These are phyloP conservation scores for Lasiurus cinereus DNA, from an alignment of 2,113 vertebrate genomes.

Conservation along the genomic window DNA sequence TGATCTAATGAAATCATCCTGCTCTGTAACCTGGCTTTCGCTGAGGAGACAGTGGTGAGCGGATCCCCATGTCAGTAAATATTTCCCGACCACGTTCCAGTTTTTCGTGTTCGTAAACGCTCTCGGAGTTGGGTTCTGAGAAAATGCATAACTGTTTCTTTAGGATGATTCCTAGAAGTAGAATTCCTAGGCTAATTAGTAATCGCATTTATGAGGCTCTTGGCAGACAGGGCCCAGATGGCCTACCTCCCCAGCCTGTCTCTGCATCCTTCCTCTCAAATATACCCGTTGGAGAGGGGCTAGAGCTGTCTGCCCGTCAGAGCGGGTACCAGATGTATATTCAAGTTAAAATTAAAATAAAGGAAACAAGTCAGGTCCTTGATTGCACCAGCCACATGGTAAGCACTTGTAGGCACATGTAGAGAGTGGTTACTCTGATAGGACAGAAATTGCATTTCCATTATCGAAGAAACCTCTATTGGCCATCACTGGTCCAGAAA, in stretches of 20 bases:
- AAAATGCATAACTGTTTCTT: constrained; percentile 5
- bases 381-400: neutral
- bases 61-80: neutral
- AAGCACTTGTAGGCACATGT: neutral
- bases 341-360: neutral
- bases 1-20: constrained; percentile 27
- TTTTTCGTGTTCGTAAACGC: constrained; percentile 27
- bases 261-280: neutral
- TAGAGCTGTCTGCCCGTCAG: neutral
- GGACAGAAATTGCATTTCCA: neutral
- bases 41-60: neutral
- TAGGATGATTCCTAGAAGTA: neutral
- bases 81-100: neutral
- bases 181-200: neutral
- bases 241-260: neutral
- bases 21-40: constrained; percentile 23
- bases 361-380: neutral
- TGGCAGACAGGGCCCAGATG: neutral
- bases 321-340: neutral
- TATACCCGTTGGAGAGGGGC: accelerated
- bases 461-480: neutral
- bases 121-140: neutral
- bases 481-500: neutral
- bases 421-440: neutral
- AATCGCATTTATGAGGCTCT: neutral